Percentiles rank a stretch among this genome's conserved stretches.
Evolutionary conservation across 2,113 vertebrate species (phyloP).

Genomic region (Meleagris gallopavo): DNA sequence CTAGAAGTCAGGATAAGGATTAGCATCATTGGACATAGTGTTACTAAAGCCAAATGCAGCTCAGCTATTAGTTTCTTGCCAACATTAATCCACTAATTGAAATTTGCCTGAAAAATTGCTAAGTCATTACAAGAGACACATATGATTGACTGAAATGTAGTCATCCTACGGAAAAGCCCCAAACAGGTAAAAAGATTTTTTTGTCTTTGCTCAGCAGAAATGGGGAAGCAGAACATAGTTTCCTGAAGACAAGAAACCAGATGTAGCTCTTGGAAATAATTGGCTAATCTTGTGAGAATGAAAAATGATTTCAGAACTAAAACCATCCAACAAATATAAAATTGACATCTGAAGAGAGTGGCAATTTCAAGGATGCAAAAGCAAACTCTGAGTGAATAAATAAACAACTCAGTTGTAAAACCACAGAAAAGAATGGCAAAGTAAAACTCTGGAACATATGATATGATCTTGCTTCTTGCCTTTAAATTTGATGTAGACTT

Average conservation of each 20-base stretch:
- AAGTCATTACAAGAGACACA: not conserved
- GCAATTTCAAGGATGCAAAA: not conserved
- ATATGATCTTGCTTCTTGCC: not conserved
- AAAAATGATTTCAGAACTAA: not conserved
- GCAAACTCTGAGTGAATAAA: not conserved
- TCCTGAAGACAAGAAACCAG: not conserved
- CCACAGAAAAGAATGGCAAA: not conserved
- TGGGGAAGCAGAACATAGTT: not conserved
- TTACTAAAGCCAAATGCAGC: not conserved
- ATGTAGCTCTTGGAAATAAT: not conserved
- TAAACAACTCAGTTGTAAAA: not conserved
- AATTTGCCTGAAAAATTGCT: slow-evolving; percentile 24
- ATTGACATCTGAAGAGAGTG: not conserved
- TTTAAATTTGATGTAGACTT: not conserved
- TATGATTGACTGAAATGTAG: not conserved
- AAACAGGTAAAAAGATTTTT: not conserved
- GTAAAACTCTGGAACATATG: not conserved
- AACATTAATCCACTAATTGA: not conserved
- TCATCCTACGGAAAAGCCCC: not conserved
- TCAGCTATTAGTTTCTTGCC: not conserved
- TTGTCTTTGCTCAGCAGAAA: slow-evolving; percentile 3
- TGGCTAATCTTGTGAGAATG: not conserved
- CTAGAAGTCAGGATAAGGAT: not conserved
- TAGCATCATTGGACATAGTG: not conserved
- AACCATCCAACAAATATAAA: not conserved